Percentiles rank a stretch among this genome's conserved stretches.
Conservation (phyloP, 2,797 vertebrate species). For the Loris lydekkerianus region DNA sequence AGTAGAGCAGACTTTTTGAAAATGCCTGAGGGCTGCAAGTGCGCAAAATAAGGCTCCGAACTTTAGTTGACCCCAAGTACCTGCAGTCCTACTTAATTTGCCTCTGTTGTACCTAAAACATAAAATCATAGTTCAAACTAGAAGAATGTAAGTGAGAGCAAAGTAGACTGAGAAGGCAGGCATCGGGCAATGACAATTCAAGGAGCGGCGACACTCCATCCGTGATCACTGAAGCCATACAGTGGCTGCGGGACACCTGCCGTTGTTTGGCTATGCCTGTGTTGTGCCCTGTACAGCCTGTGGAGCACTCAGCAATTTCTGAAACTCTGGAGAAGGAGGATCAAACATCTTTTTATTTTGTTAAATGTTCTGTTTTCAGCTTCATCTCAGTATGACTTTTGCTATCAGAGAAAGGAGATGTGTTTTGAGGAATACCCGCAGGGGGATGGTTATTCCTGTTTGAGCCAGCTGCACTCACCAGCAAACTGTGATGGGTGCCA, state of each 20-base stretch:
- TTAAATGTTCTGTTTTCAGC: constrained; percentile 42
- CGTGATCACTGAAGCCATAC: constrained; percentile 23
- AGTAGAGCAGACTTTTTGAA: neutral
- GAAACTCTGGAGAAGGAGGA: constrained; percentile 6
- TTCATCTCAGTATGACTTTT: constrained; percentile 39
- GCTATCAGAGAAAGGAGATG: neutral
- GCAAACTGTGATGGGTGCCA: neutral
- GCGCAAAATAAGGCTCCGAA: constrained; percentile 39
- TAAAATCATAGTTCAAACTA: constrained; percentile 55
- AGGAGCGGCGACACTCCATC: neutral
- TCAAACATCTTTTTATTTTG: constrained; percentile 25
- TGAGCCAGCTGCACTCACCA: neutral
- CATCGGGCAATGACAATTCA: neutral
- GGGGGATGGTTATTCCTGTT: neutral
- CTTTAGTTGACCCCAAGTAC: constrained; percentile 62
- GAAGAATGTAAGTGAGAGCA: constrained; percentile 2
- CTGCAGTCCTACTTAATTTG: constrained; percentile 64
- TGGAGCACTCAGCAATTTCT: neutral
- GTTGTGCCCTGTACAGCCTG: neutral
- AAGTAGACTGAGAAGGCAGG: constrained; percentile 40
- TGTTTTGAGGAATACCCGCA: neutral
- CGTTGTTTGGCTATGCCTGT: neutral
- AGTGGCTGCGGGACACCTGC: neutral
- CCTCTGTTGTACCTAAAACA: constrained; percentile 42
- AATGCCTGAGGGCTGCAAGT: constrained; percentile 4